phyloP scores from a whole-genome alignment of 2,113 vertebrate genomes.

The Dipodomys spectabilis region DNA sequence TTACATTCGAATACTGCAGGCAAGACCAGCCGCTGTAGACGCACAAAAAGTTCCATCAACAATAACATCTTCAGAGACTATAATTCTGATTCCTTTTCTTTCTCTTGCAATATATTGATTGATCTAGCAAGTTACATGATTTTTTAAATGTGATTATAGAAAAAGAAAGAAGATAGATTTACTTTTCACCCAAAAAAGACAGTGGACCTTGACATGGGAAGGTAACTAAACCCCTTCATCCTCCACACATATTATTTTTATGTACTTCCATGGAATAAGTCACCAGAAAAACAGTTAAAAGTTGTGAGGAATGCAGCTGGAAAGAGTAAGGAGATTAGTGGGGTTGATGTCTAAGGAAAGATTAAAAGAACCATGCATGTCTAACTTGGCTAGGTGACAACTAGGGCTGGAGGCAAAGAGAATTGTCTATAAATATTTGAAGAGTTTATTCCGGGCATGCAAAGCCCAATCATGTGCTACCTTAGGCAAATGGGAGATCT shows the following conservation, averaged over 20 bases:
- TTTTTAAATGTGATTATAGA: slow-evolving; percentile 23
- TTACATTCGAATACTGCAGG: background rate
- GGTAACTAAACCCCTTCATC: background rate
- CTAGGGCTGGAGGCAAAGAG: slow-evolving; percentile 72
- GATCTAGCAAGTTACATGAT: slow-evolving; percentile 53
- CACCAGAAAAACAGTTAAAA: slow-evolving; percentile 62
- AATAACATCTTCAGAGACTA: slow-evolving; percentile 28
- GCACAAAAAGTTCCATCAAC: background rate
- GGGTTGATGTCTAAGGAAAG: slow-evolving; percentile 79
- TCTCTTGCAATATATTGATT: slow-evolving; percentile 53
- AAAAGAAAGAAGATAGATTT: slow-evolving; percentile 44
- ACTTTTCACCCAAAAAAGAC: slow-evolving; percentile 34
- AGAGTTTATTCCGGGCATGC: slow-evolving; percentile 77
- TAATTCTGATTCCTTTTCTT: slow-evolving; percentile 27
- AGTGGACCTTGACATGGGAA: slow-evolving; percentile 26
- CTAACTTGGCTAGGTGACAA: slow-evolving; percentile 81
- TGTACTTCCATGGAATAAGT: slow-evolving; percentile 58
- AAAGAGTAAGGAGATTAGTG: slow-evolving; percentile 70
- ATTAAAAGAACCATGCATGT: slow-evolving; percentile 80
- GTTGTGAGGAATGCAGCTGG: slow-evolving; percentile 56
- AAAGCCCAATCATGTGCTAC: slow-evolving; percentile 73
- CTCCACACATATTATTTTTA: slow-evolving; percentile 12
- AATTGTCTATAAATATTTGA: slow-evolving; percentile 83
- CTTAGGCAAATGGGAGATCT: slow-evolving; percentile 53
- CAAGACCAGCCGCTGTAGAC: slow-evolving; percentile 9